These are phyloP conservation scores for Heterocephalus glaber DNA, from an alignment of 2,113 vertebrate species.

Conservation along the genomic window DNA sequence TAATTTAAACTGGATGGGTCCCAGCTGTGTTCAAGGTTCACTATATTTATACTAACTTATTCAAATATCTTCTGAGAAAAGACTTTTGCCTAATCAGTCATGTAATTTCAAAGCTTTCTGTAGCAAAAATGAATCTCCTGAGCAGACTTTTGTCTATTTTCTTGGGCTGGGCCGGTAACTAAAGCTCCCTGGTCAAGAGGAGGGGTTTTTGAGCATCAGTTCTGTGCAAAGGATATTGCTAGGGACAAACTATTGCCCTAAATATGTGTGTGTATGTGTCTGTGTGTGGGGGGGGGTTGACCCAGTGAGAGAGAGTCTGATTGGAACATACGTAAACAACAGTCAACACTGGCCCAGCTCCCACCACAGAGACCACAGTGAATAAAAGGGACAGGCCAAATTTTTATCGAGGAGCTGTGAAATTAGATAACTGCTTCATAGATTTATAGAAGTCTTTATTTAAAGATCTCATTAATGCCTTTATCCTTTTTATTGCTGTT, in stretches of 20 bases:
- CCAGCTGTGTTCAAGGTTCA: not conserved
- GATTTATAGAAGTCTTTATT: not conserved
- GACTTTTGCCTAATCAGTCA: not conserved
- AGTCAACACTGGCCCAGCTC: not conserved
- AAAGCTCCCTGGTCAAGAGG: not conserved
- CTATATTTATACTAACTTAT: not conserved
- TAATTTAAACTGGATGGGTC: not conserved
- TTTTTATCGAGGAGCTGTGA: not conserved
- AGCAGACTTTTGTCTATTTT: not conserved
- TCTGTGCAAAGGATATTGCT: not conserved
- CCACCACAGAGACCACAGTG: not conserved
- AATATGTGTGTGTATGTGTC: no score
- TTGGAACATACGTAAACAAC: not conserved
- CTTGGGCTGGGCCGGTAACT: not conserved
- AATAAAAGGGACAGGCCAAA: not conserved
- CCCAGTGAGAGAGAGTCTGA: not conserved
- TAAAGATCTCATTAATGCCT: slow-evolving; percentile 20
- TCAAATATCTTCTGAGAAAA: slow-evolving; percentile 23
- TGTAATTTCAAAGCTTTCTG: not conserved
- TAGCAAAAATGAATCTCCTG: not conserved
- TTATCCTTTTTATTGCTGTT: not conserved
- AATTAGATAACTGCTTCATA: slow-evolving; percentile 1
- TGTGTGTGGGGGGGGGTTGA: no score
- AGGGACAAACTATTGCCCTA: not conserved
- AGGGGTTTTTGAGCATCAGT: not conserved